Evolutionary conservation across 2,888 invertebrate genomes (phyloP).

Genomic region (Tipula vernalis): DNA sequence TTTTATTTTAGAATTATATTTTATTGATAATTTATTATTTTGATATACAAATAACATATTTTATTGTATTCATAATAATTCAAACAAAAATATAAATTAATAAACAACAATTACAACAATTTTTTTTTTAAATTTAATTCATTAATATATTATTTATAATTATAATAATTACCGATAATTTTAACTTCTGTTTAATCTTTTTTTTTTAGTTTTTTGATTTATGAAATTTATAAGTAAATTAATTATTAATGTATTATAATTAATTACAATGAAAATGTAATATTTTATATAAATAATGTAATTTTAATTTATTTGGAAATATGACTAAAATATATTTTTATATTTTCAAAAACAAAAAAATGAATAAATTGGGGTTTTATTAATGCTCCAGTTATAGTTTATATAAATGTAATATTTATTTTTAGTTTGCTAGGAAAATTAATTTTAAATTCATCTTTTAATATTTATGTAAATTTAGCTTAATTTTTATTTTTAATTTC

Average conservation of each 20-base stretch:
- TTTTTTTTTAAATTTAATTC: background rate
- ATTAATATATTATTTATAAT: background rate
- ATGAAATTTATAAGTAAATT: conserved; percentile 4
- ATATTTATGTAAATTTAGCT: background rate
- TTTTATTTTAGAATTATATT: background rate
- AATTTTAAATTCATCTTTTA: background rate
- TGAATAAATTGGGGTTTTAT: background rate
- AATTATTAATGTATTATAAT: background rate
- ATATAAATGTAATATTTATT: background rate
- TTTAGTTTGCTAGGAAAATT: background rate
- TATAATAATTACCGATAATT: background rate
- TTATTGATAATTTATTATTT: background rate
- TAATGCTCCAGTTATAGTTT: background rate
- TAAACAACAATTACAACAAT: background rate
- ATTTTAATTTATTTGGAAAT: background rate
- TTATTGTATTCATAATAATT: background rate
- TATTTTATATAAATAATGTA: background rate
- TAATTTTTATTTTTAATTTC: background rate
- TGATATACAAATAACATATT: background rate
- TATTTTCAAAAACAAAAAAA: background rate
- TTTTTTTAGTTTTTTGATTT: background rate
- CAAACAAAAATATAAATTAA: background rate
- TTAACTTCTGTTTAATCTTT: background rate
- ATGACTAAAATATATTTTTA: background rate
- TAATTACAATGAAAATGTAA: background rate